These are phyloP conservation scores for Linnaemya tessellans DNA, from an alignment of 2,888 invertebrate species.

Conservation along the genomic window DNA sequence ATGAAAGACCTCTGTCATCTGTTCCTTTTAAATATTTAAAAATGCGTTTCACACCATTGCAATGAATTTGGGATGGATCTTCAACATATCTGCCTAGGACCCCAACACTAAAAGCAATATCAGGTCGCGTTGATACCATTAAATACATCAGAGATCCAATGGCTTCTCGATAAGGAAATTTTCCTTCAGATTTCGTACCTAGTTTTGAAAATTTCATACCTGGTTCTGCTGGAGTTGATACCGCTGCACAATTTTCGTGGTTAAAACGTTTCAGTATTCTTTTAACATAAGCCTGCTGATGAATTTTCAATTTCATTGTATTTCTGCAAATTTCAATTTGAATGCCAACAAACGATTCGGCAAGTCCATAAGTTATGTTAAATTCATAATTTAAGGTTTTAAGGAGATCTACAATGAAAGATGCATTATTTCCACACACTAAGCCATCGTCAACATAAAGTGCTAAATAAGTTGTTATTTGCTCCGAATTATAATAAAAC, in stretches of 20 bases:
- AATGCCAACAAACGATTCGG: slow-evolving; percentile 49
- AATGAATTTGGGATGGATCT: slow-evolving; percentile 38
- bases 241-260: slow-evolving; percentile 43
- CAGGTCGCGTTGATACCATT: slow-evolving; percentile 37
- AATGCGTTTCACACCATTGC: slow-evolving; percentile 53
- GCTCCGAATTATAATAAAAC: no score
- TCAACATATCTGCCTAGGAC: slow-evolving; percentile 51
- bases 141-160: slow-evolving; percentile 58
- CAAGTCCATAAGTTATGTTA: slow-evolving; percentile 33
- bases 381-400: slow-evolving; percentile 29
- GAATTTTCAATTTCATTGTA: slow-evolving; percentile 30
- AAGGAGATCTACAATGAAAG: slow-evolving; percentile 24
- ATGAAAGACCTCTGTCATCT: slow-evolving; percentile 44
- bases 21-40: slow-evolving; percentile 57
- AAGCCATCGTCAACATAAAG: no score
- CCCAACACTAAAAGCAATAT: slow-evolving; percentile 54
- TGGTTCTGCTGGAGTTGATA: slow-evolving; percentile 42
- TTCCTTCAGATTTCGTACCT: background rate
- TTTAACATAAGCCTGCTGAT: slow-evolving; percentile 35
- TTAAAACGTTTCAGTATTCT: slow-evolving; percentile 44
- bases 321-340: slow-evolving; percentile 31
- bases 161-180: slow-evolving; percentile 48
- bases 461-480: no score
- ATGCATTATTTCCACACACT: slow-evolving; percentile 61
- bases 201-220: slow-evolving; percentile 32